phyloP scores from a whole-genome alignment of 2,113 vertebrate species.

The Meleagris gallopavo region DNA sequence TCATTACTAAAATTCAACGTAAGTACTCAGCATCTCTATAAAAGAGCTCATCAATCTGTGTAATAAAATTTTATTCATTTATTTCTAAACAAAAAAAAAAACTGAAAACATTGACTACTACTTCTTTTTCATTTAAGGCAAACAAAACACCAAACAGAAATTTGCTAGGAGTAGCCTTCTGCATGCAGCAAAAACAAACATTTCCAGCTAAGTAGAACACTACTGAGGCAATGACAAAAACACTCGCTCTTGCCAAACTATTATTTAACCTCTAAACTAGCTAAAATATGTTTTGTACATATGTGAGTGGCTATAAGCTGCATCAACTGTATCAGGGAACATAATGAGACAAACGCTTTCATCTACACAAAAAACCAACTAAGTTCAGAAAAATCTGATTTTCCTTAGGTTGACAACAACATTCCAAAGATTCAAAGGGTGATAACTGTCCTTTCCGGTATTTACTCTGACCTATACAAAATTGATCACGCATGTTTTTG shows the following conservation, averaged over 20 bases:
- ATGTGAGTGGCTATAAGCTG: neutral
- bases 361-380: neutral
- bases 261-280: neutral
- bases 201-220: neutral
- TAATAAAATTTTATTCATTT: neutral
- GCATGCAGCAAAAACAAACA: neutral
- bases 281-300: neutral
- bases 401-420: neutral
- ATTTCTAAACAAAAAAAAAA: neutral
- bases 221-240: neutral
- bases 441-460: neutral
- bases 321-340: neutral
- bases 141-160: neutral
- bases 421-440: neutral
- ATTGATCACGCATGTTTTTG: rapidly evolving
- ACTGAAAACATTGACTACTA: neutral
- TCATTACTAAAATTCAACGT: neutral
- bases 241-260: neutral
- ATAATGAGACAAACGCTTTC: neutral
- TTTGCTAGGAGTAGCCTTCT: neutral
- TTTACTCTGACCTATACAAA: neutral
- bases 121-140: neutral
- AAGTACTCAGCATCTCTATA: neutral
- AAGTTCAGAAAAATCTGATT: neutral
- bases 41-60: neutral